Conservation (phyloP, 2,797 vertebrate genomes). For the Mallotus villosus region DNA sequence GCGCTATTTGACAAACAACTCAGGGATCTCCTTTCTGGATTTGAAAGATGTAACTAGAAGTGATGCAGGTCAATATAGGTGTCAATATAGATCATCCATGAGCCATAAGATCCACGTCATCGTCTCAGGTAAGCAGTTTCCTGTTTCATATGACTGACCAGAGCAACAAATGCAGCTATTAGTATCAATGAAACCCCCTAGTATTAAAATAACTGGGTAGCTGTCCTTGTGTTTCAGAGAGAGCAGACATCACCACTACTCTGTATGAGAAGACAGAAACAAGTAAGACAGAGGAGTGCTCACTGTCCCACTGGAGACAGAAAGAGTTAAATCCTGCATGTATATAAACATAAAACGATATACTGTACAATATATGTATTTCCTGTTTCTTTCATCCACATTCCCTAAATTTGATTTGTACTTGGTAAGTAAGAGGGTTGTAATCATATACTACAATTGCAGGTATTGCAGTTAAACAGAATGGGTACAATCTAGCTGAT, state of each 20-base stretch:
- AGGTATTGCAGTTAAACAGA: too few relatives aligned
- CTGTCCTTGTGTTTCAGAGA: constrained; percentile 23
- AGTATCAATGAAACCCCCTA: too few relatives aligned
- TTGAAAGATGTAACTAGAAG: not conserved
- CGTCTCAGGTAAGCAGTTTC: constrained; percentile 40
- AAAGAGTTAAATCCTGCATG: too few relatives aligned
- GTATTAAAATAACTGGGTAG: not conserved
- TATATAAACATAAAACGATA: too few relatives aligned
- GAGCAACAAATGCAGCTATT: too few relatives aligned
- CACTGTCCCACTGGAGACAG: too few relatives aligned
- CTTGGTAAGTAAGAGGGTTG: too few relatives aligned
- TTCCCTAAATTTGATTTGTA: too few relatives aligned
- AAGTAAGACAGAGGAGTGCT: constrained; percentile 21
- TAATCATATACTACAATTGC: too few relatives aligned
- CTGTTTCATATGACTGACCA: not conserved
- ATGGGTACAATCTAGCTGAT: too few relatives aligned
- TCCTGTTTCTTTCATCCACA: too few relatives aligned
- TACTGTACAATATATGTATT: too few relatives aligned
- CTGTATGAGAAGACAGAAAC: not conserved
- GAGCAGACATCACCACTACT: fast-evolving
- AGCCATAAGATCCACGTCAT: constrained; percentile 20
- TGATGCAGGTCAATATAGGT: constrained; percentile 39
- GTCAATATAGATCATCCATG: fast-evolving
- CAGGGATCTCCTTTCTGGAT: not conserved
- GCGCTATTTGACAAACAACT: fast-evolving